Conservation (phyloP, 1,140 invertebrate species). For the Tetramorium parvispinum region DNA sequence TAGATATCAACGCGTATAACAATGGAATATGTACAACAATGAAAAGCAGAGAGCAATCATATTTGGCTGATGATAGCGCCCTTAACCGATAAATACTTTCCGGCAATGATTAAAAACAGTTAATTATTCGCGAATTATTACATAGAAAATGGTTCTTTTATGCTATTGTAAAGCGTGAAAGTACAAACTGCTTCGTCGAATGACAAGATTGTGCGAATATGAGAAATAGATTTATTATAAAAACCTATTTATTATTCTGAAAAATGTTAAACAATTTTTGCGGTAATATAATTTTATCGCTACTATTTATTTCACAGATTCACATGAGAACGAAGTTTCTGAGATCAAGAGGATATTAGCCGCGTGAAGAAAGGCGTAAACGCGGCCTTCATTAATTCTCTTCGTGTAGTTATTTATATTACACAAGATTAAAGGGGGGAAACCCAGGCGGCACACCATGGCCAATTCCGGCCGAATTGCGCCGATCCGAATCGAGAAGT, state of each 20-base stretch:
- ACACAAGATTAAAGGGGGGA: background rate
- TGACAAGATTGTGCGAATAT: too few species aligned
- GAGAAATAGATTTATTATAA: background rate
- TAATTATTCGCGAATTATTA: background rate
- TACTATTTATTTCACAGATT: slow-evolving; percentile 17
- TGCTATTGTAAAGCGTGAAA: background rate
- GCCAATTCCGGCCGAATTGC: background rate
- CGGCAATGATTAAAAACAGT: background rate
- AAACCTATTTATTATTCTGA: background rate
- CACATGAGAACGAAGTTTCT: background rate
- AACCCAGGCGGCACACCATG: background rate
- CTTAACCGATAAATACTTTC: background rate
- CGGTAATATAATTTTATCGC: background rate
- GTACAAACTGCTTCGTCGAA: background rate
- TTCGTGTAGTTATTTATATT: background rate
- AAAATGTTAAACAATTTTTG: background rate
- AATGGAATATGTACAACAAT: slow-evolving; percentile 23
- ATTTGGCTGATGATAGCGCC: background rate
- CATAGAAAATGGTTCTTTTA: background rate
- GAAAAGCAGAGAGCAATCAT: background rate
- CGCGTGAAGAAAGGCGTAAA: background rate
- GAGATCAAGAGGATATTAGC: background rate
- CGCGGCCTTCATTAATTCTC: background rate
- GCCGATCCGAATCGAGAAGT: slow-evolving; percentile 25
- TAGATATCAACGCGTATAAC: slow-evolving; percentile 10